phyloP scores from a whole-genome alignment of 2,113 vertebrate species.

The Pteruthius melanotis region DNA sequence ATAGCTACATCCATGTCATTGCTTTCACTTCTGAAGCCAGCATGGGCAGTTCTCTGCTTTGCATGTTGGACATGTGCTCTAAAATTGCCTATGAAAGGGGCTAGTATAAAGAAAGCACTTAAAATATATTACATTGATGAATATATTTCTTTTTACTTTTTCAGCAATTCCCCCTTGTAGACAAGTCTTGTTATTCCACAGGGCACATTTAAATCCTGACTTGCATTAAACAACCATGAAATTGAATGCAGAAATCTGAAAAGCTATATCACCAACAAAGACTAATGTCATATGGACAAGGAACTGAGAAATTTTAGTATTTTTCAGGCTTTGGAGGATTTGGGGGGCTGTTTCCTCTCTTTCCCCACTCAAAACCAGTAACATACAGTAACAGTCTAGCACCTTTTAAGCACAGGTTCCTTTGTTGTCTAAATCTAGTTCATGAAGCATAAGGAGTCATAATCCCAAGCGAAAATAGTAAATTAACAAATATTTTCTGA shows the following conservation, averaged over 20 bases:
- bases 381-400: background rate
- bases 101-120: background rate
- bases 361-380: background rate
- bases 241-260: background rate
- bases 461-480: background rate
- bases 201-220: background rate
- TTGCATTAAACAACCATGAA: background rate
- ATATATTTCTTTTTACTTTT: background rate
- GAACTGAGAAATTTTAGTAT: background rate
- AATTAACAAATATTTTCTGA: background rate
- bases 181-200: background rate
- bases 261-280: background rate
- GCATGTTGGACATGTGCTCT: background rate
- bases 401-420: background rate
- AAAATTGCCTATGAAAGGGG: background rate
- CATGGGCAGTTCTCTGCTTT: background rate
- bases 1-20: background rate
- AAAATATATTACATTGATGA: background rate
- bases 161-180: background rate
- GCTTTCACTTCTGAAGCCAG: background rate
- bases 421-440: background rate
- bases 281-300: background rate
- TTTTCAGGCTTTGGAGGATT: background rate
- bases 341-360: background rate
- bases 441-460: background rate